Evolutionary conservation across 2,113 vertebrate species (phyloP).

Genomic region (Mugil cephalus): DNA sequence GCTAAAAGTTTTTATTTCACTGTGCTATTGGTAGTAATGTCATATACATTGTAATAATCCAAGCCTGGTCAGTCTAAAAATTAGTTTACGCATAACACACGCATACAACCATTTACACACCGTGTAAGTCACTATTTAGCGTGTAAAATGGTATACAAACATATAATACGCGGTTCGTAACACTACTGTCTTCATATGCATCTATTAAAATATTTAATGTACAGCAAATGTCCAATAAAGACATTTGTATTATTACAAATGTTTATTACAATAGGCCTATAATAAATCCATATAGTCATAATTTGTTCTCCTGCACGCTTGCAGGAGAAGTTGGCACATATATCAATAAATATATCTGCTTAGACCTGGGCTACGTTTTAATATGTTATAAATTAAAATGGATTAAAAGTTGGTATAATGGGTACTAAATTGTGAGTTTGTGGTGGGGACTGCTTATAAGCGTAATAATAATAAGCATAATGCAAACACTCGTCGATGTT

Average conservation of each 20-base stretch:
- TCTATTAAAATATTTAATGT: no score
- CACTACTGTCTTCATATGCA: neutral
- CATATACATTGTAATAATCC: neutral
- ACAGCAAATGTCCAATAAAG: no score
- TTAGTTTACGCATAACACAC: slow-evolving; percentile 27
- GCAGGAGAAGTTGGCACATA: no score
- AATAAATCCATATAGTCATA: no score
- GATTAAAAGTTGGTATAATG: neutral
- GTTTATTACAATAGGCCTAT: no score
- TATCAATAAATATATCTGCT: no score
- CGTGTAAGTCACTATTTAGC: neutral
- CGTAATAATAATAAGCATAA: neutral
- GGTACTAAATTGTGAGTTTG: neutral
- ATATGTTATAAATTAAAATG: neutral
- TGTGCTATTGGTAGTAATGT: neutral
- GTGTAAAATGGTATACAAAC: neutral
- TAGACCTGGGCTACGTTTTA: neutral
- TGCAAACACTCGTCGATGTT: neutral
- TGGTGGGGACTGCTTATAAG: neutral
- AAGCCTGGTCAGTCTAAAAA: slow-evolving; percentile 20
- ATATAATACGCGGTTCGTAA: neutral
- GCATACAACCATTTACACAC: slow-evolving; percentile 5
- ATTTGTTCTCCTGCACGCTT: no score
- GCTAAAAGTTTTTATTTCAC: neutral
- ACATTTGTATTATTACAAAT: no score